These are phyloP conservation scores for Berghia stephanieae DNA, from an alignment of 1,140 invertebrate species.

Conservation along the genomic window DNA sequence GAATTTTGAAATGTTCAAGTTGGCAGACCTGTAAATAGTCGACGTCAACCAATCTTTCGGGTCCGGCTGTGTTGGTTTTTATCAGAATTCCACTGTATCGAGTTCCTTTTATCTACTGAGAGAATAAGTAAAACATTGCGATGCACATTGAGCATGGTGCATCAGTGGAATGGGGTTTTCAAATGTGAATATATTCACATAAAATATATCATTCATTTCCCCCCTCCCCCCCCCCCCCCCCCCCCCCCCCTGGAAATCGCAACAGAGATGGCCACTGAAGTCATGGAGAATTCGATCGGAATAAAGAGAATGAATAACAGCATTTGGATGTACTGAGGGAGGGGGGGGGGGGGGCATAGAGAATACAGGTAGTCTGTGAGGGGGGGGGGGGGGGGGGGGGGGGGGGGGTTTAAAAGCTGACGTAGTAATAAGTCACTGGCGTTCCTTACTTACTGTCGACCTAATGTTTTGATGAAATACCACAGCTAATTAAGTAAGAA, in stretches of 20 bases:
- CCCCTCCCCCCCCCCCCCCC: neutral
- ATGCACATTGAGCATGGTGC: no score
- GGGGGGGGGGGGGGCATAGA: neutral
- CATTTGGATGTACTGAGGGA: neutral
- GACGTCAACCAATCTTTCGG: no score
- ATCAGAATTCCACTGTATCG: no score
- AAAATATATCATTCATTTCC: neutral
- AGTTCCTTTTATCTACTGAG: no score
- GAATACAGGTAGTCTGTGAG: neutral
- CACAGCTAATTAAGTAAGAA: neutral
- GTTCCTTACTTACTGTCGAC: neutral
- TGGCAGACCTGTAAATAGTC: no score
- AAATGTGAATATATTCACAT: no score
- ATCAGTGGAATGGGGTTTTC: no score
- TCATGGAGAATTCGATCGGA: neutral
- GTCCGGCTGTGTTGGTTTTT: no score
- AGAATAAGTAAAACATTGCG: no score
- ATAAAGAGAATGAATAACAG: slow-evolving; percentile 1
- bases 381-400: neutral
- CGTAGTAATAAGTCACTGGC: neutral
- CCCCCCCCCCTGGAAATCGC: neutral
- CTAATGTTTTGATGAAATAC: neutral
- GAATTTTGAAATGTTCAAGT: no score
- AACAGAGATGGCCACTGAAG: neutral
- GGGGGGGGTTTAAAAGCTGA: neutral